Evolutionary conservation across 2,888 invertebrate genomes (phyloP).

Genomic region (Cantharis rufa): DNA sequence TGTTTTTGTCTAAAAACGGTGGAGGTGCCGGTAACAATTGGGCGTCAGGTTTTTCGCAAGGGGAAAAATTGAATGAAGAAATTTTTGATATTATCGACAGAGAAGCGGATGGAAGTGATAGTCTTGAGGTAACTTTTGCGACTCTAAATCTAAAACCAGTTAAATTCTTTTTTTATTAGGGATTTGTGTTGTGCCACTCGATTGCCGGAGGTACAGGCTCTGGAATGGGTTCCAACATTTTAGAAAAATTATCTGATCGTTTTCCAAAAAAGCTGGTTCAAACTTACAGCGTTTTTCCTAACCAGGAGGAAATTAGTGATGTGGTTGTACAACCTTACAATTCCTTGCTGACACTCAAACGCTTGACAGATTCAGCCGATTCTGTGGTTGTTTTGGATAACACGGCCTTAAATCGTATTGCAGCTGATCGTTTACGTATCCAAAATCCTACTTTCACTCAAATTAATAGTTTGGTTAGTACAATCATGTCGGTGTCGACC

Average conservation of each 20-base stretch:
- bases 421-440: conserved; percentile 90
- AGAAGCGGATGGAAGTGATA: conserved; percentile 98
- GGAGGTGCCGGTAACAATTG: conserved; percentile 99
- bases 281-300: conserved; percentile 99
- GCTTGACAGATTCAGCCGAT: conserved; percentile 94
- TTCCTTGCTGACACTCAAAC: conserved; percentile 89
- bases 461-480: conserved; percentile 95
- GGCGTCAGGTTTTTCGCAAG: conserved; percentile 95
- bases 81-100: conserved; percentile 98
- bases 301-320: conserved; percentile 94
- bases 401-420: conserved; percentile 93
- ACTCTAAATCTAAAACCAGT: background rate
- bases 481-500: conserved; percentile 98
- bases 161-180: conserved; percentile 59
- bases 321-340: conserved; percentile 97
- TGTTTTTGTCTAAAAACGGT: conserved; percentile 94
- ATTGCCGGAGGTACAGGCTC: conserved; percentile 99
- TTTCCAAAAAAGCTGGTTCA: conserved; percentile 98
- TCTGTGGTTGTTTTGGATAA: conserved; percentile 97
- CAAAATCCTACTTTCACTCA: conserved; percentile 96
- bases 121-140: conserved; percentile 73
- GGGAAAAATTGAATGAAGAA: conserved; percentile 91
- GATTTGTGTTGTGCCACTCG: conserved; percentile 97
- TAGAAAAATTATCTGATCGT: conserved; percentile 86
- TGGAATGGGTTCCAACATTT: conserved; percentile 96